Evolutionary conservation across 2,113 vertebrate species (phyloP), one percentile per base, ranked within the genome.

Genomic region (Canis aureus): DNA sequence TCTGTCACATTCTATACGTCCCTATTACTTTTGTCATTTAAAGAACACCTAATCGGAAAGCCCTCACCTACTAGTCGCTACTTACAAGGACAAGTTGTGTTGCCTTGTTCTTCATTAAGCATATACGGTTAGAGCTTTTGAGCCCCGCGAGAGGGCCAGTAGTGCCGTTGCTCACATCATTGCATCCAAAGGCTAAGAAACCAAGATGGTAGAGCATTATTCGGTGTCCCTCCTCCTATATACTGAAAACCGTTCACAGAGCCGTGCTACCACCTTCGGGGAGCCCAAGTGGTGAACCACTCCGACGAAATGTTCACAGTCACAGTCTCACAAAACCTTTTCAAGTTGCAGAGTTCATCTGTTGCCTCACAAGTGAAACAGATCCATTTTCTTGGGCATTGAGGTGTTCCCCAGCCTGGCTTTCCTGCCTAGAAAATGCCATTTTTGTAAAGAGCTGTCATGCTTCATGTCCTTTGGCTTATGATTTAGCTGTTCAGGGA

Each of bases 381-480:
- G 97, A 69, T 83, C 83, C 71, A 73, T 90, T 89, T 94, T 79
- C 89, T 95, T 73, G 93, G 74, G 27, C 96, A 86, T 20, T 23
- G 60, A 95, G 93, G 85, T 98, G 90, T 96, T 97, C 94, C 73
- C 97, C 97, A 97, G 93, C 84, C 91, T 78, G 67, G 62, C 90
- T 94, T 98, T 97, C 95, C 97, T 60, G 95, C 96, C 96, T 96
- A 89, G 71, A 91, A 98, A 96, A 81, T 17, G 6, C n/a, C 94
- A 0, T 92, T 98, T 22, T 0, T 4, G 16, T 90, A 96, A 95
- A 97, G 83, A 96, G 64, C 95, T 96, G 78, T 95, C 71, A 86
- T 78, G 57, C 93, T 57, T 8, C 22, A 1, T 82, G 23, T 98
- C 96, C 97, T 91, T 5, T 95, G 96, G 71, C 89, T 95, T 96